phyloP scores from a whole-genome alignment of 1,140 invertebrate genomes.

The Drosophila sp. region DNA sequence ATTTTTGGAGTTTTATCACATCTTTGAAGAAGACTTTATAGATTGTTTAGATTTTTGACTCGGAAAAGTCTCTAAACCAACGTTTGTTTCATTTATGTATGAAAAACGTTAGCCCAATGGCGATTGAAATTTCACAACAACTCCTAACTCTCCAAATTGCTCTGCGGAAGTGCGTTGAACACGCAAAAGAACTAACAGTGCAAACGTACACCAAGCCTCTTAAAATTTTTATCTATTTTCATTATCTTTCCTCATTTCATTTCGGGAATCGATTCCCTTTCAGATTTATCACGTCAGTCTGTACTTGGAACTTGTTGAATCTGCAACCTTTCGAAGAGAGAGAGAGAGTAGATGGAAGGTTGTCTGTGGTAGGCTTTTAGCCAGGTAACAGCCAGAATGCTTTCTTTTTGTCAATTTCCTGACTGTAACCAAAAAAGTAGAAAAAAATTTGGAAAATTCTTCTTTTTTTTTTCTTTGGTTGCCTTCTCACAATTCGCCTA shows the following conservation, averaged over 20 bases:
- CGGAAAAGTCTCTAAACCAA: too few relatives aligned
- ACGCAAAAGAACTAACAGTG: too few relatives aligned
- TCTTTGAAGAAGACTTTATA: too few relatives aligned
- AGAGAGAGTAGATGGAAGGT: background rate
- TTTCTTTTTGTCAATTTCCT: constrained; percentile 57
- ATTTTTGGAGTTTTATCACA: too few relatives aligned
- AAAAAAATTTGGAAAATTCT: constrained; percentile 36
- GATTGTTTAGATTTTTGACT: too few relatives aligned
- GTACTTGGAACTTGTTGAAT: constrained; percentile 54
- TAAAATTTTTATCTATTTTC: constrained; percentile 13
- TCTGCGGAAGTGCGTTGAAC: too few relatives aligned
- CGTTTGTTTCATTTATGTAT: too few relatives aligned
- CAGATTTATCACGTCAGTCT: background rate
- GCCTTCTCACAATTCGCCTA: constrained; percentile 61
- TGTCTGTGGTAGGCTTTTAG: constrained; percentile 6
- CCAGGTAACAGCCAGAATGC: constrained; percentile 9
- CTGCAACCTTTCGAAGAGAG: constrained; percentile 25
- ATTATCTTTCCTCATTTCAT: constrained; percentile 38
- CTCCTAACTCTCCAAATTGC: too few relatives aligned
- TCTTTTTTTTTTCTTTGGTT: constrained; percentile 31
- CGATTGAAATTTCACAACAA: too few relatives aligned
- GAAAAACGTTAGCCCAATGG: too few relatives aligned
- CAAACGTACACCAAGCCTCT: background rate
- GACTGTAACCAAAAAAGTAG: constrained; percentile 27
- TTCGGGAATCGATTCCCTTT: constrained; percentile 23